Evolutionary conservation across 1,140 invertebrate species (phyloP), one percentile per base, ranked within the genome.

Genomic region (Galleria mellonella): DNA sequence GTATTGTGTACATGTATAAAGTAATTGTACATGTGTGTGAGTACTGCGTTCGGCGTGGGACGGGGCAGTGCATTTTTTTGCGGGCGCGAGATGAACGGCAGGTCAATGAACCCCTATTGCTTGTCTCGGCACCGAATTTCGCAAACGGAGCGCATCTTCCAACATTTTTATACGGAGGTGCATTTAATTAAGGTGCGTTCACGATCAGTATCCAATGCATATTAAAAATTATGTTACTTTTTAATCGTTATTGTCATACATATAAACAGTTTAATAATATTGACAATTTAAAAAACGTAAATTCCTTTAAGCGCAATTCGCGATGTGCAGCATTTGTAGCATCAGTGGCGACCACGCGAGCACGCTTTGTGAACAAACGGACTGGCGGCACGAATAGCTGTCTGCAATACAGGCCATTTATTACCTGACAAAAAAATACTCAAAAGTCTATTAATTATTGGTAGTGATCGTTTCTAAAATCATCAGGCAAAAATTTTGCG

Each of bases 11-110:
- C 45, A 54, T 54, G 49, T 51, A 55, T 45, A 43, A 27, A 51
- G 49, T 36, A 47, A 56, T 47, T 70, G 39, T 62, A 42, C 48
- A 45, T 61, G 47, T 74, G 78, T 78, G 70, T 70, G 77, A 62
- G 69, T 57, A 61, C 54, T 75, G 71, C 67, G 68, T 72, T 75
- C 67, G 64, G 63, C 13, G 70, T 78, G 77, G 76, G 77, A 76
- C 74, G 66, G 78, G 65, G 65, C 52, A 77, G 75, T 62, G 83
- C 75, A 78, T 83, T 85, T 85, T 85, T 85, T 85, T 85, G 78
- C 75, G 68, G 64, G 55, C 65, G 58, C 42, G 64, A 82, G 75
- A 85, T 75, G 72, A 78, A 73, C 73, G 69, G 54, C 54, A 54
- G 73, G 73, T 76, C 70, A 56, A 69, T 70, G 78, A 83, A 73